Evolutionary conservation across 2,797 vertebrate species (phyloP), one percentile per base, ranked within the genome.

Genomic region (Naso thynnoides): DNA sequence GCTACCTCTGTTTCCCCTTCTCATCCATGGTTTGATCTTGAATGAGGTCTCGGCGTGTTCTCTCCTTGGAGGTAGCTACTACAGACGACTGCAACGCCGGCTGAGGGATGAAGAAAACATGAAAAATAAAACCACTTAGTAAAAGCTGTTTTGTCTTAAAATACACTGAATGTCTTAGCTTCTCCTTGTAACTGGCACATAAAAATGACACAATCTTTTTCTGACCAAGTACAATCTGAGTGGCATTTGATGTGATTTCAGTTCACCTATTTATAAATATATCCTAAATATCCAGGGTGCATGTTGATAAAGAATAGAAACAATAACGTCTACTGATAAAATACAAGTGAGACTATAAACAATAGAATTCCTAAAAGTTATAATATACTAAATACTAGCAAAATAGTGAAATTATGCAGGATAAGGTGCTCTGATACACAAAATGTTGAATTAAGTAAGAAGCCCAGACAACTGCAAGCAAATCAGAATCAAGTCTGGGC

Each of bases 31-130:
- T 99, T 91, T 99, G 98, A 93, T 99, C 98, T 88, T 99, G 98
- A 93, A 99, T 99, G 90, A 99, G 97, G 94, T 99, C 98, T 96
- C 97, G 95, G 89, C 98, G 97, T 52, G 98, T 99, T 84, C 98
- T 96, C 78, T 99, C 97, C 94, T 99, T 99, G 96, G 98, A 99
- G 97, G 98, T 99, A 97, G 97, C 98, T 92, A 99, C 97, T 76
- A 99, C 97, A 63, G 98, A 99, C 94, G 98, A 99, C 94, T 98
- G 98, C 95, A 99, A 97, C 85, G 97, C 97, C 89, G 98, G 98
- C 98, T 99, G 54, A 47, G 16, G 21, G 50, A 39, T 2, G 1
- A 6, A 33, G 5, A 54, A 33, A 19, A 47, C 3, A 61, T 2
- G 16, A 41, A n/a, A 29, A 7, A 9, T 29, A 1, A 48, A 50